Conservation (phyloP, 2,113 vertebrate species). For the Cranoglanis bouderius region DNA sequence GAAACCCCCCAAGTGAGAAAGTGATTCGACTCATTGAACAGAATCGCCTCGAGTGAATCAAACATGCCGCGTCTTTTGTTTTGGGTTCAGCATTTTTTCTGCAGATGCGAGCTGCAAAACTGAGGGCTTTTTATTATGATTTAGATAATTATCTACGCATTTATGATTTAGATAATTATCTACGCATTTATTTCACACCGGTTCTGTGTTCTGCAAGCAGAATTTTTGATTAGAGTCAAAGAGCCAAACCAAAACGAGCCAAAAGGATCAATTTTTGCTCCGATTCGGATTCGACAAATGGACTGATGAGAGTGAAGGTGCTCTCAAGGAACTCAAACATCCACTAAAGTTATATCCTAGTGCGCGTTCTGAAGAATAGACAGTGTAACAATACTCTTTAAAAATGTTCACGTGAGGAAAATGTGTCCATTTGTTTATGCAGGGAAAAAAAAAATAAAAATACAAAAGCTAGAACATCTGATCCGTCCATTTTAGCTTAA, state of each 20-base stretch:
- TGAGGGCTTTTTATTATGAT: not conserved
- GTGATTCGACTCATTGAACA: not conserved
- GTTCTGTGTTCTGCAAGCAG: too few species aligned
- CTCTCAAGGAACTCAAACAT: not conserved
- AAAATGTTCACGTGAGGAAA: too few species aligned
- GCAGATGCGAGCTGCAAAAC: not conserved
- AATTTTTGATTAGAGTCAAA: too few species aligned
- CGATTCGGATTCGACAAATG: not conserved
- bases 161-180: not conserved
- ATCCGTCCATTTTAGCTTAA: too few species aligned
- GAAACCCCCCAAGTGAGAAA: slow-evolving; percentile 8
- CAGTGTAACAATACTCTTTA: too few species aligned
- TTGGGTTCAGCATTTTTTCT: not conserved
- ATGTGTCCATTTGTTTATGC: too few species aligned
- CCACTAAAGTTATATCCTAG: too few species aligned
- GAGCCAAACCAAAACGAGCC: not conserved
- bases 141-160: not conserved
- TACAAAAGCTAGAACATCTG: too few species aligned
- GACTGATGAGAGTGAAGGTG: not conserved
- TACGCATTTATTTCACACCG: too few species aligned
- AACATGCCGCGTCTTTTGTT: not conserved
- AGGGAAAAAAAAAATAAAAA: too few species aligned
- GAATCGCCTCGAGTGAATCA: not conserved
- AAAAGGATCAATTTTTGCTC: not conserved
- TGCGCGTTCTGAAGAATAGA: too few species aligned